Evolutionary conservation across 2,797 vertebrate genomes (phyloP).

Genomic region (Botia almorhae): DNA sequence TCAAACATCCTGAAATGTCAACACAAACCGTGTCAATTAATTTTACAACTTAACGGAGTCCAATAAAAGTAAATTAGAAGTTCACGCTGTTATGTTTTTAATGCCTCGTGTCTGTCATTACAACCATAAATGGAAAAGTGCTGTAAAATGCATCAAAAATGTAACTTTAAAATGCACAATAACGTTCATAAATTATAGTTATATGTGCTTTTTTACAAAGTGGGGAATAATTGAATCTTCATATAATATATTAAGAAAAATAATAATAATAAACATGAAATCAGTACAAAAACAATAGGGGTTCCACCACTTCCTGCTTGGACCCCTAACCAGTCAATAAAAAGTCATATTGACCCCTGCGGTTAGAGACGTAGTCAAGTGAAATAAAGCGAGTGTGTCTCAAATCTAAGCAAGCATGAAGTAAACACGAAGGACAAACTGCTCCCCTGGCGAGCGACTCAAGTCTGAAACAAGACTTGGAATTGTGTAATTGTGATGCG

Average conservation of each 20-base stretch:
- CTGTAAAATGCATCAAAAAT: too few relatives aligned
- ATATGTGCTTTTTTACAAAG: background rate
- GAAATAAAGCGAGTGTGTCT: conserved; percentile 19
- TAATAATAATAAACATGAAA: background rate
- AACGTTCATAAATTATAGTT: too few relatives aligned
- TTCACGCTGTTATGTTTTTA: too few relatives aligned
- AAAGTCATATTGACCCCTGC: conserved; percentile 21
- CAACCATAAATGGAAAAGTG: too few relatives aligned
- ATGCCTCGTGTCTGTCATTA: too few relatives aligned
- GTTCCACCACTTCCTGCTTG: background rate
- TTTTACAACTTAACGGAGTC: background rate
- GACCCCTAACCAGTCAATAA: conserved; percentile 1
- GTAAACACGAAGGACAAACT: conserved; percentile 44
- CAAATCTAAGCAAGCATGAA: conserved; percentile 27
- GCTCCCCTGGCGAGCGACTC: conserved; percentile 8
- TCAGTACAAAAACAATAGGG: too few relatives aligned
- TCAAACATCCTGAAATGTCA: background rate
- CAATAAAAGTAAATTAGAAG: background rate
- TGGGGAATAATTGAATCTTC: background rate
- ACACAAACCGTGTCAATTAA: background rate
- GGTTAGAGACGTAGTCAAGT: background rate
- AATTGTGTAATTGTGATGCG: conserved; percentile 3
- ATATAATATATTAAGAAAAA: too few relatives aligned
- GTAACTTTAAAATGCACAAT: too few relatives aligned
- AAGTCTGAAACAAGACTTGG: conserved; percentile 1